phyloP scores from a whole-genome alignment of 2,113 vertebrate genomes.

The Siniperca chuatsi region DNA sequence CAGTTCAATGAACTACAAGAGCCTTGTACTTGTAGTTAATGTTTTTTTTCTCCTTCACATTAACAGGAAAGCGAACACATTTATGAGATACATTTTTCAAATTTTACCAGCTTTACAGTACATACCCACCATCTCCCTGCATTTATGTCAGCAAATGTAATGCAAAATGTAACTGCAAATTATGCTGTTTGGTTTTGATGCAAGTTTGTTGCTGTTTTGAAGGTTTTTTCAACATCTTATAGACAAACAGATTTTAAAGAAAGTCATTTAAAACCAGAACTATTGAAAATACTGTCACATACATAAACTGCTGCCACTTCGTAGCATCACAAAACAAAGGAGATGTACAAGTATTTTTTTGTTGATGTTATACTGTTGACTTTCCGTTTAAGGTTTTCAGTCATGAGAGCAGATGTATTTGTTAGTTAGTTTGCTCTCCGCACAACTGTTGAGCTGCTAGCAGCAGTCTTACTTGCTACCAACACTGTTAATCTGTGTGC shows the following conservation, averaged over 20 bases:
- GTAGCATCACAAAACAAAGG: neutral
- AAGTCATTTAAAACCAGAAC: neutral
- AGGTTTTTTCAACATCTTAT: neutral
- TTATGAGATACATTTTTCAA: too few species aligned
- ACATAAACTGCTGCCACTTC: neutral
- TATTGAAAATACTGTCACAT: neutral
- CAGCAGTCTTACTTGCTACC: neutral
- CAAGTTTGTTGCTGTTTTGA: neutral
- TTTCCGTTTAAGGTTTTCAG: neutral
- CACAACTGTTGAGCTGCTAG: neutral
- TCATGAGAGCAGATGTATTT: neutral
- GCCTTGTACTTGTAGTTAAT: neutral
- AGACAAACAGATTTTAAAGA: neutral
- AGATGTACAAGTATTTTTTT: neutral
- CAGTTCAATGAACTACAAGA: neutral
- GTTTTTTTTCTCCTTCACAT: neutral
- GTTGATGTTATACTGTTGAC: neutral
- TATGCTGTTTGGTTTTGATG: neutral
- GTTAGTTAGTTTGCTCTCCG: neutral
- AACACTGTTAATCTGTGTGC: neutral
- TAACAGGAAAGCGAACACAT: neutral
- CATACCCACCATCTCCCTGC: neutral
- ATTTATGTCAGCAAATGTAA: neutral
- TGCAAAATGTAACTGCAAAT: neutral
- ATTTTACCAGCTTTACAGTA: neutral